Evolutionary conservation across 2,797 vertebrate species (phyloP), one percentile per base, ranked within the genome.

Genomic region (Steatocranus sp.): DNA sequence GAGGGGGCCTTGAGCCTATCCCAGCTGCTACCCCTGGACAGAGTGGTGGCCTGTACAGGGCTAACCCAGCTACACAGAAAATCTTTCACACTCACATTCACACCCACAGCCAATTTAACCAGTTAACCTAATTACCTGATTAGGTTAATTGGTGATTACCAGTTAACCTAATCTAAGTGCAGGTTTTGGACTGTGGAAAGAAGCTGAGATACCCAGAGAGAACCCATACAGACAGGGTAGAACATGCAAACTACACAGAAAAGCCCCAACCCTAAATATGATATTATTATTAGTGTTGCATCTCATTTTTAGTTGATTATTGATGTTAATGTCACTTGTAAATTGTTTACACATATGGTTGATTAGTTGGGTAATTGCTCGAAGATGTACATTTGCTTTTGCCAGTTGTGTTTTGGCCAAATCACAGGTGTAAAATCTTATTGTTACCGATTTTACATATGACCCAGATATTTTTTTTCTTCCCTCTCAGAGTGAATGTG

Each of bases 1-100:
- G 56, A 34, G 2, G 30, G 56, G 18, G 11, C 0, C 18, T 63
- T 5, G 18, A 1, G 3, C 18, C 11, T 36, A 1, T 63, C 18
- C 58, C 58, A 63, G 32, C 58, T 63, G 18, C 18, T 34, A n/a
- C 18, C 18, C 30, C 30, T 34, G 18, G 30, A 61, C 56, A 61
- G 56, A 61, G 56, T 34, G 56, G 56, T 61, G 6, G 17, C 56
- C 56, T 63, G 32, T 20, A 36, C 30, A 20, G 58, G 17, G 9
- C 9, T 58, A 32, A 32, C 27, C 27, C 58, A 36, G 32, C 32
- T 36, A 20, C 32, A 63, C 32, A 63, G 32, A 5, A 20, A 14
- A 14, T 36, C 11, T 36, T 36, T 14, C 58, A 63, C 17, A 58
- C 17, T 32, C 54, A 30, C 56, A 34, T n/a, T 32, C 30, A 63